phyloP scores from a whole-genome alignment of 2,888 invertebrate species.

The Drosophila seclusa region DNA sequence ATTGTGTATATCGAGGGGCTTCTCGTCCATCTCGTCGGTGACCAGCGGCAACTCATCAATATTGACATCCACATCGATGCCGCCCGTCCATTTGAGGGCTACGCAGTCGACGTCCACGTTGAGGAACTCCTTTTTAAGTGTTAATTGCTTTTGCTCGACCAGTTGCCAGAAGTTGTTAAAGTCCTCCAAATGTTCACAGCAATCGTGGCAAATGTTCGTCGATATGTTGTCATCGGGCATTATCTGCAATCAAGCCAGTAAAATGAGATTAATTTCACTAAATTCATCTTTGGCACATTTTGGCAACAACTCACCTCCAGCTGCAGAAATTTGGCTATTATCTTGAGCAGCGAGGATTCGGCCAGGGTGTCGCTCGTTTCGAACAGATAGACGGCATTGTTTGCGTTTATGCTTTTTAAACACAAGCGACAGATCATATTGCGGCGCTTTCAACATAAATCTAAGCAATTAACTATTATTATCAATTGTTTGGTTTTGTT shows the following conservation, averaged over 20 bases:
- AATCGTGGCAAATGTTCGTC: slow-evolving; percentile 65
- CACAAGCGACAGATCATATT: slow-evolving; percentile 77
- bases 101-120: slow-evolving; percentile 67
- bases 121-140: slow-evolving; percentile 69
- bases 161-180: slow-evolving; percentile 70
- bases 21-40: slow-evolving; percentile 66
- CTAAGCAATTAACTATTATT: slow-evolving; percentile 29
- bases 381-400: slow-evolving; percentile 66
- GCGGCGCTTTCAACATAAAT: slow-evolving; percentile 55
- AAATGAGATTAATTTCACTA: neutral
- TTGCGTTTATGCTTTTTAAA: slow-evolving; percentile 63
- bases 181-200: slow-evolving; percentile 75
- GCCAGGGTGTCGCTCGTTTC: slow-evolving; percentile 67
- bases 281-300: neutral
- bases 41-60: slow-evolving; percentile 71
- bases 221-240: slow-evolving; percentile 67
- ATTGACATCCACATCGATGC: slow-evolving; percentile 64
- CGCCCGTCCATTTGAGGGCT: slow-evolving; percentile 61
- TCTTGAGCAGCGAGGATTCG: slow-evolving; percentile 70
- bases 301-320: slow-evolving; percentile 59
- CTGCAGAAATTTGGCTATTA: slow-evolving; percentile 75
- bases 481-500: slow-evolving; percentile 60
- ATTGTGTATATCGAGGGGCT: slow-evolving; percentile 70
- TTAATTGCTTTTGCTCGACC: slow-evolving; percentile 70
- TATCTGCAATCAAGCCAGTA: slow-evolving; percentile 39